A percentile compares a stretch with the other conserved stretches of the same genome.
Conservation (phyloP, 2,888 invertebrate genomes). For the Diarsia rubi region DNA sequence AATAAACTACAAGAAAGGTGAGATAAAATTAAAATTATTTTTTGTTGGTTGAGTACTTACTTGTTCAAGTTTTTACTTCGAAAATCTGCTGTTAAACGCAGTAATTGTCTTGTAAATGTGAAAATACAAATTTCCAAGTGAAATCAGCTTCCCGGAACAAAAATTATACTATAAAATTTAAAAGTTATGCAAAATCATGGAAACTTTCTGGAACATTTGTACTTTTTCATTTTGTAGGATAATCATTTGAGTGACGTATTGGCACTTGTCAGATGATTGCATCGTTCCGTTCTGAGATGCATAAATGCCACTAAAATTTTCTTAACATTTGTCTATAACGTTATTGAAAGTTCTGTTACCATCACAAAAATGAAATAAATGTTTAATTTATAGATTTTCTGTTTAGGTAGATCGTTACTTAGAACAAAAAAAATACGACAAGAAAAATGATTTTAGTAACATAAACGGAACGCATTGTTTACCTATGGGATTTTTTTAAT, state of each 20-base stretch:
- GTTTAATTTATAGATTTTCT: neutral
- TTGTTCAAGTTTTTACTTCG: constrained; percentile 14
- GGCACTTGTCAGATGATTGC: constrained; percentile 74
- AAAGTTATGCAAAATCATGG: neutral
- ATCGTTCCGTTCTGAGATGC: constrained; percentile 61
- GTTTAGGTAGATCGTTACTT: neutral
- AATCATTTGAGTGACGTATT: constrained; percentile 53
- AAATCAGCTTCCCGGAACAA: constrained; percentile 58
- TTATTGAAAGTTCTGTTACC: neutral
- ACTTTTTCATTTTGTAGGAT: constrained; percentile 64
- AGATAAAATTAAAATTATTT: neutral
- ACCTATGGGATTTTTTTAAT: neutral
- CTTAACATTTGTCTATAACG: neutral
- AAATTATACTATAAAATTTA: constrained; percentile 6
- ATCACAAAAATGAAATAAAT: neutral
- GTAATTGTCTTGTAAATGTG: constrained; percentile 66
- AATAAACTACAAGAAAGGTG: constrained; percentile 54
- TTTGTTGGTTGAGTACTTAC: constrained; percentile 59
- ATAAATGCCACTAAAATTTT: neutral
- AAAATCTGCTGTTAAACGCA: constrained; percentile 49
- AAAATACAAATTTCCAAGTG: constrained; percentile 38
- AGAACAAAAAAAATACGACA: neutral
- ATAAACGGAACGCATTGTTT: constrained; percentile 25
- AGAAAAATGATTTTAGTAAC: neutral
- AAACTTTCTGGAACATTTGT: constrained; percentile 14